Conservation (phyloP, 2,113 vertebrate genomes). For the Gadus macrocephalus region DNA sequence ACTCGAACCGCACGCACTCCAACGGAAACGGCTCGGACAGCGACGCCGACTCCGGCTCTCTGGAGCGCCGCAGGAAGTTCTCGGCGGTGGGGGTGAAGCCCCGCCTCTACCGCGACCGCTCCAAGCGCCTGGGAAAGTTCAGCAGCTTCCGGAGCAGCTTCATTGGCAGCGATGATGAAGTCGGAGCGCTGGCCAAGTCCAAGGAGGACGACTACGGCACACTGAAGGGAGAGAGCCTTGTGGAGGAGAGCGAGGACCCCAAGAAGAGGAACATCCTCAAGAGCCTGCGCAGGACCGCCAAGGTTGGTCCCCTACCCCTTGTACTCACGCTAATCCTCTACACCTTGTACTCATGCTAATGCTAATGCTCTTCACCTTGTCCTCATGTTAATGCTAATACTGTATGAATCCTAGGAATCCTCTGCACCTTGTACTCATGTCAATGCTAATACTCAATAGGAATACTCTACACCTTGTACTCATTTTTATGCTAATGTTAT, state of each 20-base stretch:
- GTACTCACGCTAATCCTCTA: too few relatives aligned
- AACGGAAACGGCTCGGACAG: slow-evolving; percentile 94
- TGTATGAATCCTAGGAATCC: too few relatives aligned
- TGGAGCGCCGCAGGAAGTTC: slow-evolving; percentile 82
- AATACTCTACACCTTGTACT: too few relatives aligned
- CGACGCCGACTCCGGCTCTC: slow-evolving; percentile 87
- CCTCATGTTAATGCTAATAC: too few relatives aligned
- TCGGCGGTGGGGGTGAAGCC: slow-evolving; percentile 80
- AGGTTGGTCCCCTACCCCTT: slow-evolving; percentile 67
- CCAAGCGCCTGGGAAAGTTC: slow-evolving; percentile 86
- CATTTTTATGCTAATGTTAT: too few relatives aligned
- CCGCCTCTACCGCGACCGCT: slow-evolving; percentile 84
- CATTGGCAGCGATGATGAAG: slow-evolving; percentile 89
- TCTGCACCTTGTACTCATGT: too few relatives aligned
- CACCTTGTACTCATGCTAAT: too few relatives aligned
- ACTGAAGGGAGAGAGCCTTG: slow-evolving; percentile 79
- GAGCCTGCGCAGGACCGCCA: slow-evolving; percentile 89
- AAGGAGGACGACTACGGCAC: slow-evolving; percentile 86
- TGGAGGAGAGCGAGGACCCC: slow-evolving; percentile 74
- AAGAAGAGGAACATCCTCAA: slow-evolving; percentile 89
- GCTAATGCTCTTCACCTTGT: too few relatives aligned
- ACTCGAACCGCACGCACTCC: slow-evolving; percentile 89
- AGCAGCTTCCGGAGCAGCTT: slow-evolving; percentile 87
- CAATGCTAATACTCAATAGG: too few relatives aligned
- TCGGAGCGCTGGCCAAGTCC: slow-evolving; percentile 79